These are phyloP conservation scores for Panthera tigris DNA, from an alignment of 2,113 vertebrate species.

Conservation along the genomic window DNA sequence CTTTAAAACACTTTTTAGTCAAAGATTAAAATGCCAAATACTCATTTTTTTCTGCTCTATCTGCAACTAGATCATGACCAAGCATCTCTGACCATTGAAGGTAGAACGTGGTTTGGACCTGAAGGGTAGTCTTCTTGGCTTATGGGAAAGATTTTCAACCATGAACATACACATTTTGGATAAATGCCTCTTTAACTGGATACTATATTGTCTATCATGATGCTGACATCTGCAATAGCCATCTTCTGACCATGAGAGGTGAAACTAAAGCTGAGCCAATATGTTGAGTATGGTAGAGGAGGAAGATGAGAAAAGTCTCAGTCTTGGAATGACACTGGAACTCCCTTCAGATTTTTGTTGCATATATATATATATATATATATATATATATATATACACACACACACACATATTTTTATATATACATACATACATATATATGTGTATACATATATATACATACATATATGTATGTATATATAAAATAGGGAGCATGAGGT, in stretches of 20 bases:
- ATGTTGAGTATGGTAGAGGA: neutral
- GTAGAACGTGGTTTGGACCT: neutral
- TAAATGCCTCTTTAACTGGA: neutral
- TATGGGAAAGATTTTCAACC: neutral
- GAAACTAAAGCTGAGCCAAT: neutral
- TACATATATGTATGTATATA: too few relatives aligned
- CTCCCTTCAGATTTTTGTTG: neutral
- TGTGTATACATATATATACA: too few relatives aligned
- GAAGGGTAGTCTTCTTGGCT: neutral
- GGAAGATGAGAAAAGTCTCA: neutral
- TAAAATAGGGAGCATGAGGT: too few relatives aligned
- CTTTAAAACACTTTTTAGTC: neutral
- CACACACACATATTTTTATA: too few relatives aligned
- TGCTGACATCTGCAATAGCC: neutral
- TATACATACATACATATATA: too few relatives aligned
- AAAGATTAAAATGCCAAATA: neutral
- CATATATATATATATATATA: too few relatives aligned
- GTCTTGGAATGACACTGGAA: neutral
- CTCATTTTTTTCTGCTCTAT: neutral
- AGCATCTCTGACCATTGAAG: neutral
- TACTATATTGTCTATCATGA: neutral
- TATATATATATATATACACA: too few relatives aligned
- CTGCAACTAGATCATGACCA: neutral
- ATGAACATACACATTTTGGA: neutral
- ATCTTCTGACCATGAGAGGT: neutral